These are phyloP conservation scores for Bothrops jararaca DNA, from an alignment of 2,113 vertebrate genomes.

Conservation along the genomic window DNA sequence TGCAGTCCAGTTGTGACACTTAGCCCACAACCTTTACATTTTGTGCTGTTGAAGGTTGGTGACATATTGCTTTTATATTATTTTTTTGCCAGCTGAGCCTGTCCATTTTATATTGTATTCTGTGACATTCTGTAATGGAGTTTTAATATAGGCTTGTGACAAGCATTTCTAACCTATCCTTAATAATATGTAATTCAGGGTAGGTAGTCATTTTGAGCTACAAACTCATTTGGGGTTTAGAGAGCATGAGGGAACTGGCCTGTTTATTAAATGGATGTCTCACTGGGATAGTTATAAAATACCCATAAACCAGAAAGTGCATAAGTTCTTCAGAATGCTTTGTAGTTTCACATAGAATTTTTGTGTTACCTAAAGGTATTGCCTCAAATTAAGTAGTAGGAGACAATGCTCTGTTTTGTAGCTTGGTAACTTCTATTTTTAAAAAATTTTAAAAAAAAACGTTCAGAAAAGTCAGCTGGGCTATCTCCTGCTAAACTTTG, in stretches of 20 bases:
- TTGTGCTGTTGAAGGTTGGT: not conserved
- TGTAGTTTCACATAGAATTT: not conserved
- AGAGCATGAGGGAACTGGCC: not conserved
- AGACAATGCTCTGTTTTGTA: not conserved
- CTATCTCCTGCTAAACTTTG: not conserved
- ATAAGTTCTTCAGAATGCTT: not conserved
- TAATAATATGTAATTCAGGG: not conserved
- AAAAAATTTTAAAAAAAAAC: not conserved
- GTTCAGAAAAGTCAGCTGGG: not conserved
- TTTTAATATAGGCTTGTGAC: not conserved
- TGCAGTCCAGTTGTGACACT: not conserved
- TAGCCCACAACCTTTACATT: not conserved
- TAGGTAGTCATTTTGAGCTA: not conserved
- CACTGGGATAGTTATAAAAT: not conserved
- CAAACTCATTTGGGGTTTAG: not conserved
- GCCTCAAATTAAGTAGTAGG: not conserved
- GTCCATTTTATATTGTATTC: not conserved
- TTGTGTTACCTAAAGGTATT: not conserved
- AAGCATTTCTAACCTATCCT: not conserved
- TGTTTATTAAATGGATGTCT: not conserved
- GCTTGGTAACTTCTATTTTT: not conserved
- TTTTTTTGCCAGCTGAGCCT: not conserved
- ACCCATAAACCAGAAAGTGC: not conserved
- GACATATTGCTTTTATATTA: not conserved
- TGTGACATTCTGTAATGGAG: not conserved